These are phyloP conservation scores for Tridacna crocea DNA, from an alignment of 2,888 invertebrate genomes.

Conservation along the genomic window DNA sequence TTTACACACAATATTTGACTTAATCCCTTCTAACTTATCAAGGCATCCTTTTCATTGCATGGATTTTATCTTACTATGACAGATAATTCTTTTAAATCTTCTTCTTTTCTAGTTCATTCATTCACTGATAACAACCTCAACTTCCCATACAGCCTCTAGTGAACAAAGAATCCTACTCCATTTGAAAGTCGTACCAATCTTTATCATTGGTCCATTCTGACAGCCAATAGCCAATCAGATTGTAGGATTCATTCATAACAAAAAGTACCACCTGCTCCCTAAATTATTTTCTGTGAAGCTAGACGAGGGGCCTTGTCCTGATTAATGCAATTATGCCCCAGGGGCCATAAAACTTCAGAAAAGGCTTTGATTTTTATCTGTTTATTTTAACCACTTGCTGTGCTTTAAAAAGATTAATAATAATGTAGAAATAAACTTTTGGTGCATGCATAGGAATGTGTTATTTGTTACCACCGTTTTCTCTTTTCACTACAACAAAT, in stretches of 20 bases:
- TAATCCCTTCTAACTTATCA: slow-evolving; percentile 49
- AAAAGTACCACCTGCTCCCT: slow-evolving; percentile 63
- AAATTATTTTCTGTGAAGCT: slow-evolving; percentile 45
- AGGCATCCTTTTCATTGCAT: slow-evolving; percentile 27
- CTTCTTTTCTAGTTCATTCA: slow-evolving; percentile 63
- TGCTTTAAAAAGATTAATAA: slow-evolving; percentile 19
- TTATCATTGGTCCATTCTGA: slow-evolving; percentile 48
- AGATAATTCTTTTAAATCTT: slow-evolving; percentile 52
- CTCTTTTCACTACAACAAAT: no score
- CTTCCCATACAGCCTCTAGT: neutral
- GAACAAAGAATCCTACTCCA: slow-evolving; percentile 60
- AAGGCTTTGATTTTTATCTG: slow-evolving; percentile 29
- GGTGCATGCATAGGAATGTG: slow-evolving; percentile 18
- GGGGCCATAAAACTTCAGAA: slow-evolving; percentile 23
- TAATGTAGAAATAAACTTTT: slow-evolving; percentile 22
- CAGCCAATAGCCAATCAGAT: slow-evolving; percentile 50
- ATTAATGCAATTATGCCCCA: slow-evolving; percentile 52
- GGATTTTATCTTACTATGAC: slow-evolving; percentile 37
- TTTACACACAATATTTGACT: slow-evolving; percentile 51
- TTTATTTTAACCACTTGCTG: slow-evolving; percentile 25
- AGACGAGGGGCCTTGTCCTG: slow-evolving; percentile 55
- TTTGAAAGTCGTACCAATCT: slow-evolving; percentile 60
- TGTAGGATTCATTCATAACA: slow-evolving; percentile 59
- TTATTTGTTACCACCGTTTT: neutral
- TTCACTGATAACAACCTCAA: slow-evolving; percentile 56